Conservation (phyloP, 2,888 invertebrate genomes). For the Axea sp. region DNA sequence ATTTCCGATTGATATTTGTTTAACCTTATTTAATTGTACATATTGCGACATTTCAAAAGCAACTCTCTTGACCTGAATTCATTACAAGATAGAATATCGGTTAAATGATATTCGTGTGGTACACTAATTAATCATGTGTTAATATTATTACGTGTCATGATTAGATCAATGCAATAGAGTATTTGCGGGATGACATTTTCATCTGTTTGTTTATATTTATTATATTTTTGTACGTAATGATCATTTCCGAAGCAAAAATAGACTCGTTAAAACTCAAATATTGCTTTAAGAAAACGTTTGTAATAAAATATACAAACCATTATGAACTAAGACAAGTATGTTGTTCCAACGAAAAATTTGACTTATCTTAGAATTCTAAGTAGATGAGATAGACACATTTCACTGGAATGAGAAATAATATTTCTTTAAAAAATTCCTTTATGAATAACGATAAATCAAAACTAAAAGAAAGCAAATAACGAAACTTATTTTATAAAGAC, state of each 20-base stretch:
- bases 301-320: constrained; percentile 53
- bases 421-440: constrained; percentile 15
- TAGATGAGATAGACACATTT: constrained; percentile 27
- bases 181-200: no score
- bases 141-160: constrained; percentile 20
- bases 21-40: constrained; percentile 19
- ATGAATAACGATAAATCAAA: constrained; percentile 25
- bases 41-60: constrained; percentile 9
- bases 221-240: no score
- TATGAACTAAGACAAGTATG: constrained; percentile 45
- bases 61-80: constrained; percentile 24
- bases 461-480: constrained; percentile 14
- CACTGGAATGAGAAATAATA: constrained; percentile 21
- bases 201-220: background rate
- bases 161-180: constrained; percentile 2
- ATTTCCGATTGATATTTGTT: constrained; percentile 25
- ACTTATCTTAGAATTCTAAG: constrained; percentile 46
- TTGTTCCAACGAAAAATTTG: constrained; percentile 39
- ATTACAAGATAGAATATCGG: constrained; percentile 18
- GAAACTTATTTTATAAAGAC: constrained; percentile 18
- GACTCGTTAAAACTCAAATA: constrained; percentile 16
- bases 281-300: constrained; percentile 51
- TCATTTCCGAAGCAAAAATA: no score
- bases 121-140: constrained; percentile 17
- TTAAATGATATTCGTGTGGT: background rate